A percentile compares a stretch with the other conserved stretches of the same genome.
Conservation (phyloP, 2,888 invertebrate genomes). For the Odontocerum albicorne region DNA sequence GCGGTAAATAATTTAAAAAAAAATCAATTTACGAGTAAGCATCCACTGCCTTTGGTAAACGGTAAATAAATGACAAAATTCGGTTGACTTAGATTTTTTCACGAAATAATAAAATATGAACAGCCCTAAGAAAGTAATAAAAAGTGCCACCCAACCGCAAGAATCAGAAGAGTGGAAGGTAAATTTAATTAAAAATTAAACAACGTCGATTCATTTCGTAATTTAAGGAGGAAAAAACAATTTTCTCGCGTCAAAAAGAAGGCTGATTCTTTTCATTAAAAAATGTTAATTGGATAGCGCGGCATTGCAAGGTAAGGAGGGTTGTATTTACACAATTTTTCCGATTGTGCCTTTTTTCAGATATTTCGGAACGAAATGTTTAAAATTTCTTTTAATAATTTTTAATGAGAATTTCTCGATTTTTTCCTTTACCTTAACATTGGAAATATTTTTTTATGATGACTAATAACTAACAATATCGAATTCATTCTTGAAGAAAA, state of each 20-base stretch:
- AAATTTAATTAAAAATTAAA: slow-evolving; percentile 21
- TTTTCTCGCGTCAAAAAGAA: slow-evolving; percentile 10
- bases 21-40: too few species aligned
- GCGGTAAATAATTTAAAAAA: too few species aligned
- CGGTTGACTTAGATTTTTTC: slow-evolving; percentile 1
- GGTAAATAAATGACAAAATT: too few species aligned
- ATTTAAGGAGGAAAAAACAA: slow-evolving; percentile 12
- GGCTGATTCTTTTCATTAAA: slow-evolving; percentile 24
- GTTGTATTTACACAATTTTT: neutral
- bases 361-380: neutral
- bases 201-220: slow-evolving; percentile 11
- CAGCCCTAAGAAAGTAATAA: neutral
- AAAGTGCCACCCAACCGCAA: neutral
- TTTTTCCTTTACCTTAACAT: too few species aligned
- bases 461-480: too few species aligned
- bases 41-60: too few species aligned
- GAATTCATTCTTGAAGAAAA: too few species aligned
- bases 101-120: neutral
- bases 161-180: neutral
- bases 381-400: too few species aligned
- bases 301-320: neutral
- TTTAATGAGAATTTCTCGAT: too few species aligned
- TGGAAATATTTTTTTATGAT: too few species aligned
- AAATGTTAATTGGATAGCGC: slow-evolving; percentile 21
- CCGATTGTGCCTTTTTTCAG: neutral